Percentiles rank a stretch among this genome's conserved stretches.
These are phyloP conservation scores for Labeo rohita DNA, from an alignment of 2,113 vertebrate genomes.

Conservation along the genomic window DNA sequence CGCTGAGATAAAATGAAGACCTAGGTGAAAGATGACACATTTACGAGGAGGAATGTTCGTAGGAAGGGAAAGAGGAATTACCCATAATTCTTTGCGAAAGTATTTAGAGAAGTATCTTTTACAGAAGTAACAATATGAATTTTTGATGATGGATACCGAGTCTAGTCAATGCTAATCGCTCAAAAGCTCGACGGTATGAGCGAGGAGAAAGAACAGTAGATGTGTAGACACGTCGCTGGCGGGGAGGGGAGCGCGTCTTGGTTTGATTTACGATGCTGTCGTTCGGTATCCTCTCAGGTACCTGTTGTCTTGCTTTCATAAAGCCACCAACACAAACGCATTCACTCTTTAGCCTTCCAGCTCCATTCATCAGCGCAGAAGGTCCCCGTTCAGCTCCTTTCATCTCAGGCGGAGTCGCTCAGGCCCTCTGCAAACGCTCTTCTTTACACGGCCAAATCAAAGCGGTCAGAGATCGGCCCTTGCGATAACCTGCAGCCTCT, in stretches of 20 bases:
- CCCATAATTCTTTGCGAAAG: neutral
- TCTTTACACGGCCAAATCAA: constrained; percentile 43
- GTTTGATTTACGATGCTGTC: constrained; percentile 53
- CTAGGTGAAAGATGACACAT: constrained; percentile 40
- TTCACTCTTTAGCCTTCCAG: constrained; percentile 22
- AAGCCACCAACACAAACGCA: constrained; percentile 54
- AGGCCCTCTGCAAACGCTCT: constrained; percentile 18
- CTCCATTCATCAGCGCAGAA: constrained; percentile 50
- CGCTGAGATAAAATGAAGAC: constrained; percentile 48
- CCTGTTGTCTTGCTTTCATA: constrained; percentile 52
- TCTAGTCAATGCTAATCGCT: constrained; percentile 4
- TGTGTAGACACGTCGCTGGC: constrained; percentile 20
- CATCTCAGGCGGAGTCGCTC: constrained; percentile 27
- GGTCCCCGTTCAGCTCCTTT: constrained; percentile 51
- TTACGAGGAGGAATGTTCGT: neutral
- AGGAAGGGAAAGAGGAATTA: constrained; percentile 9
- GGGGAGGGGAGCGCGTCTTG: constrained; percentile 28
- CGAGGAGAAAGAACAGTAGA: constrained; percentile 22
- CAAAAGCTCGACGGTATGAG: neutral
- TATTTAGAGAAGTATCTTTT: constrained; percentile 23
- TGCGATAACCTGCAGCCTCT: constrained; percentile 51
- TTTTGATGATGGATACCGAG: constrained; percentile 18
- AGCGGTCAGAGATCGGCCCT: constrained; percentile 48
- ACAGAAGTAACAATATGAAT: constrained; percentile 22
- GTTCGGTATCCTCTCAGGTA: constrained; percentile 47